Base-by-base conservation (phyloP, 2,797 vertebrate species). In the Podarcis lilfordi region DNA sequence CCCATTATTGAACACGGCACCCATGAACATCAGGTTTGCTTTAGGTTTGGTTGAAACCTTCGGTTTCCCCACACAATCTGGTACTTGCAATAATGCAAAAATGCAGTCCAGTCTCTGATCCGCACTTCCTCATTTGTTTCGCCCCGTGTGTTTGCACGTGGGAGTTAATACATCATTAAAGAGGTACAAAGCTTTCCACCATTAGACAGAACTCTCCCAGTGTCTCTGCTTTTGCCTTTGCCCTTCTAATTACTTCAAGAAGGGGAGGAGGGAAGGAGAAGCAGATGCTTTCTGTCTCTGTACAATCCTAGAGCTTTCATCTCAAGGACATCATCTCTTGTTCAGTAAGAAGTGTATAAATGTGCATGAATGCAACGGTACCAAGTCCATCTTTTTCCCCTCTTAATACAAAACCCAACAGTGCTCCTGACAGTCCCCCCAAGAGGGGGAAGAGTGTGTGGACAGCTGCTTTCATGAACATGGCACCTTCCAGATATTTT, bases 21-120 rank as follows among this genome's bases (percentile, higher is more conserved):
- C 29, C n/a, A 37, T 74, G 29, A 93, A 95, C 91, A 94, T 88
- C 94, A 96, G 91, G 92, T 95, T 91, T 93, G 89, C 87, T 81
- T 81, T 64, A 37, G 89, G 87, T 88, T 91, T 91, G 91, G 88
- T 76, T 91, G 93, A 93, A 90, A 87, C 0, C 4, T 84, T 17
- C 10, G 40, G 40, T 69, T 82, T 32, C 50, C 32, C 17, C 15
- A 11, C 5, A 72, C 29, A 72, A 35, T 50, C 45, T 72, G 82
- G 50, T 50, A 45, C 68, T 71, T 40, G 55, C 10, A 72, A 69
- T 29, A 69, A 69, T 2, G 69, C 15, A 82, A 35, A 32, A 10
- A 72, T 72, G 17, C 4, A 35, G 9, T 45, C 69, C 19, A 71
- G 43, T 45, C 40, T 23, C 66, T 83, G 40, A n/a, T 83, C 45